Conservation (phyloP, 2,888 invertebrate species). For the Anarsia innoxiella region DNA sequence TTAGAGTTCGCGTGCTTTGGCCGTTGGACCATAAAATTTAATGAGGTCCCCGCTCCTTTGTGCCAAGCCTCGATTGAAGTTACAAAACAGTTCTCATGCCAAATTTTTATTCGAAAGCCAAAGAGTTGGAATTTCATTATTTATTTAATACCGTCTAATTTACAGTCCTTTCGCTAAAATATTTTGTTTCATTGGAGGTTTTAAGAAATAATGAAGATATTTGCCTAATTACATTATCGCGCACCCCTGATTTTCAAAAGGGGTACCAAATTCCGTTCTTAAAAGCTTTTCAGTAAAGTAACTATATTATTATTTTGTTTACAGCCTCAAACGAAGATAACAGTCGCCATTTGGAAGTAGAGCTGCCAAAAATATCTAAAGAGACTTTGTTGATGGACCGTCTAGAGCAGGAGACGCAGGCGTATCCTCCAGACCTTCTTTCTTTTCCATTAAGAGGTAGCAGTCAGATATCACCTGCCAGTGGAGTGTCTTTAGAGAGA, state of each 20-base stretch:
- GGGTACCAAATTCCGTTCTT: neutral
- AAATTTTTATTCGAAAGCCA: conserved; percentile 32
- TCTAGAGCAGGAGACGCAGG: conserved; percentile 69
- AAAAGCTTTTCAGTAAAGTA: neutral
- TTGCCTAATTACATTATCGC: conserved; percentile 4
- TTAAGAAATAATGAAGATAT: conserved; percentile 1
- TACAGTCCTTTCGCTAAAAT: neutral
- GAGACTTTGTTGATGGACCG: conserved; percentile 62
- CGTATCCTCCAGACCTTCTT: conserved; percentile 87
- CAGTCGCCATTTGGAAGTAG: conserved; percentile 75
- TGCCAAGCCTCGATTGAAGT: conserved; percentile 24
- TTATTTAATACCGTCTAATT: conserved; percentile 1
- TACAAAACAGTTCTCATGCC: conserved; percentile 25
- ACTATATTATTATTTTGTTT: conserved; percentile 24
- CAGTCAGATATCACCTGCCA: conserved; percentile 69
- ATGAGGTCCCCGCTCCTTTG: conserved; percentile 24
- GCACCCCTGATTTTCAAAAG: conserved; percentile 5
- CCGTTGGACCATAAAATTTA: conserved; percentile 27
- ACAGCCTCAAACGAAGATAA: conserved; percentile 77
- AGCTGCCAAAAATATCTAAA: conserved; percentile 68
- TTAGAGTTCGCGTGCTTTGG: conserved; percentile 17
- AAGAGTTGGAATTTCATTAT: conserved; percentile 27
- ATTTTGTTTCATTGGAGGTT: neutral
- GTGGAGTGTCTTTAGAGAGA: conserved; percentile 30
- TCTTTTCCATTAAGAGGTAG: conserved; percentile 80